phyloP scores from a whole-genome alignment of 2,797 vertebrate genomes.

The Clarias fuscus region DNA sequence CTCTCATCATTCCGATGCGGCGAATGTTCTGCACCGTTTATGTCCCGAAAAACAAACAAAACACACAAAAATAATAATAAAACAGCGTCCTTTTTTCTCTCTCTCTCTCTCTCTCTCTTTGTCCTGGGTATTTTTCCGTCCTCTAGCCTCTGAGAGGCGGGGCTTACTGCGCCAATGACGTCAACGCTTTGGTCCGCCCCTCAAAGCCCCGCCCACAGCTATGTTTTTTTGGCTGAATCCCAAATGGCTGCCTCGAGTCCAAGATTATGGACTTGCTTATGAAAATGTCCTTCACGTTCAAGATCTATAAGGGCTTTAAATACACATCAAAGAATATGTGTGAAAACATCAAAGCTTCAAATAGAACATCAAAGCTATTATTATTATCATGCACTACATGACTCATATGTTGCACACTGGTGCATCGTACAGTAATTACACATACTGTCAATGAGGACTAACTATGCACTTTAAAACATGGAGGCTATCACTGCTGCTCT shows the following conservation, averaged over 20 bases:
- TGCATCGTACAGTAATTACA: no score
- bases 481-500: no score
- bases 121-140: slow-evolving; percentile 49
- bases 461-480: no score
- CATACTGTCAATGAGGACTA: no score
- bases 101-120: slow-evolving; percentile 18
- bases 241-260: slow-evolving; percentile 22
- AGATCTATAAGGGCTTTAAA: not conserved
- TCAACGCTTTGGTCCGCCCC: slow-evolving; percentile 13
- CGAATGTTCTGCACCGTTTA: slow-evolving; percentile 46
- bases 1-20: not conserved
- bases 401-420: no score
- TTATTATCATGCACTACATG: no score
- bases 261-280: not conserved
- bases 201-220: not conserved
- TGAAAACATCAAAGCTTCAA: not conserved
- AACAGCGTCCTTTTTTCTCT: not conserved
- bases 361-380: not conserved
- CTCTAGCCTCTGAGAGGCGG: slow-evolving; percentile 54
- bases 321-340: not conserved
- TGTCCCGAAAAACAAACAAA: not conserved
- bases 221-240: slow-evolving; percentile 9
- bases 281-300: not conserved
- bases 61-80: no score
- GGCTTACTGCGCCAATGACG: slow-evolving; percentile 49